Percentiles rank a stretch among this genome's conserved stretches.
Evolutionary conservation across 2,888 invertebrate species (phyloP).

Genomic region (Callinectes sapidus): DNA sequence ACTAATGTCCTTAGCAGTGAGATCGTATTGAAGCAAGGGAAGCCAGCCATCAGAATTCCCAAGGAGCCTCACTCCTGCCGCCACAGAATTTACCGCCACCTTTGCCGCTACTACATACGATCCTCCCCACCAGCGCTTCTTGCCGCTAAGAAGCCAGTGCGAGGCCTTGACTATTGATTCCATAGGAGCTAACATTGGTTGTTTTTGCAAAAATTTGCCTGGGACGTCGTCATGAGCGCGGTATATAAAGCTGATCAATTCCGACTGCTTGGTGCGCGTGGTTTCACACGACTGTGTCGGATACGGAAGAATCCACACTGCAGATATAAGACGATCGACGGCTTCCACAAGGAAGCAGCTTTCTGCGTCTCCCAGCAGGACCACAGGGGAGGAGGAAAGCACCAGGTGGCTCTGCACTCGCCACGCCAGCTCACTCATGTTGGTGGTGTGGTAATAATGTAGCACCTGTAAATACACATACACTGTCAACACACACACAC

Average conservation of each 20-base stretch:
- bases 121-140: constrained; percentile 40
- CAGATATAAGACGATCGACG: constrained; percentile 45
- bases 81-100: constrained; percentile 40
- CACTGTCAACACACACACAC: not conserved
- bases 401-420: not conserved
- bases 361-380: constrained; percentile 56
- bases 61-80: constrained; percentile 40
- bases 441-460: constrained; percentile 56
- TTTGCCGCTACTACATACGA: constrained; percentile 54
- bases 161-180: constrained; percentile 53
- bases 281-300: constrained; percentile 44
- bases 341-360: constrained; percentile 37
- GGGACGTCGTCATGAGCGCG: constrained; percentile 54
- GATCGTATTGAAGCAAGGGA: constrained; percentile 55
- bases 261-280: constrained; percentile 43
- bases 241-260: constrained; percentile 53
- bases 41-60: constrained; percentile 51
- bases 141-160: constrained; percentile 43
- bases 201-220: constrained; percentile 31
- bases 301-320: constrained; percentile 61
- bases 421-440: constrained; percentile 38
- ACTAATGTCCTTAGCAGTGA: constrained; percentile 23
- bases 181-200: constrained; percentile 33
- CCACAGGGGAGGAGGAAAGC: constrained; percentile 34
- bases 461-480: constrained; percentile 40